Percentiles rank a stretch among this genome's conserved stretches.
Conservation (phyloP, 2,888 invertebrate species). For the Kuschelorhynchus macadamiae region DNA sequence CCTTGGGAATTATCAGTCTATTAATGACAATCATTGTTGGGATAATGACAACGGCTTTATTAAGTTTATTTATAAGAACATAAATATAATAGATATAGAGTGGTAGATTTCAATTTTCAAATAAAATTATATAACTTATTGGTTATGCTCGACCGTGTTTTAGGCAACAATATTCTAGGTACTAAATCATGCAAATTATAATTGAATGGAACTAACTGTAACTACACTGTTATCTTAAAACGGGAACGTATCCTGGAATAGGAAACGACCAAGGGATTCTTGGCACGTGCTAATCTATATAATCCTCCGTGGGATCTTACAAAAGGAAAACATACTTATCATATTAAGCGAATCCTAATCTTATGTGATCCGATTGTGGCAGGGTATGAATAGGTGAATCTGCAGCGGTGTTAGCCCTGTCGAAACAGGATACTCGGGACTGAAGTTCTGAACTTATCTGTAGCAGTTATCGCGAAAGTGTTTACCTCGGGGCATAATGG, state of each 20-base stretch:
- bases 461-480: too few relatives aligned
- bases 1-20: too few relatives aligned
- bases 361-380: constrained; percentile 49
- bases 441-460: too few relatives aligned
- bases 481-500: too few relatives aligned
- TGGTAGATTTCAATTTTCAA: too few relatives aligned
- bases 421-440: not conserved
- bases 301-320: constrained; percentile 56
- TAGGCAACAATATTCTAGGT: too few relatives aligned
- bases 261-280: constrained; percentile 12
- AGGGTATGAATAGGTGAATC: not conserved
- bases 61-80: too few relatives aligned
- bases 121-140: not conserved
- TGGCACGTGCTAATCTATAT: constrained; percentile 42
- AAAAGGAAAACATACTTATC: constrained; percentile 56
- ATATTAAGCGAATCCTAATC: constrained; percentile 58
- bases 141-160: not conserved
- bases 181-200: too few relatives aligned
- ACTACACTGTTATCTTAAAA: not conserved
- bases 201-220: not conserved
- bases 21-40: too few relatives aligned
- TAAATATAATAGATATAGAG: too few relatives aligned
- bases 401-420: too few relatives aligned
- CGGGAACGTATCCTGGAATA: not conserved
- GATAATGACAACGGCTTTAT: too few relatives aligned